A percentile compares a stretch with the other conserved stretches of the same genome.
These are phyloP conservation scores for Cydia strobilella DNA, from an alignment of 1,140 invertebrate species.

Conservation along the genomic window DNA sequence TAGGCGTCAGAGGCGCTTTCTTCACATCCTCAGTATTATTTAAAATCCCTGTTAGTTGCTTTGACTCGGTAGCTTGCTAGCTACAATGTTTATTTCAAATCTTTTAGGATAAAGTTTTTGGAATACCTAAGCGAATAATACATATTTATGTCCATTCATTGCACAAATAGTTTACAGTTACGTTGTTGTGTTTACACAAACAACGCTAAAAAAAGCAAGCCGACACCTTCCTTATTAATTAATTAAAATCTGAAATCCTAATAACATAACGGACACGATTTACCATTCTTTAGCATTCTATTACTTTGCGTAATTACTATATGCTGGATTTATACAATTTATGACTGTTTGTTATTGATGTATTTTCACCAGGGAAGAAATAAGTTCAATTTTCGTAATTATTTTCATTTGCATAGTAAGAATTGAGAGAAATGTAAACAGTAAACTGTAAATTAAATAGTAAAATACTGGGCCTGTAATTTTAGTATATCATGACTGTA, in stretches of 20 bases:
- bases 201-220: neutral
- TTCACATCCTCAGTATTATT: neutral
- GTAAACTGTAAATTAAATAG: neutral
- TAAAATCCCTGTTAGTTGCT: neutral
- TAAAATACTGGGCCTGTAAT: slow-evolving; percentile 41
- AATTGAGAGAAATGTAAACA: slow-evolving; percentile 5
- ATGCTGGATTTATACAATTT: too few relatives aligned
- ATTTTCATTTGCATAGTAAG: neutral
- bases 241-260: too few relatives aligned
- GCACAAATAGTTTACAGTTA: neutral
- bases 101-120: neutral
- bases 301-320: too few relatives aligned
- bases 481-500: slow-evolving; percentile 21
- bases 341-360: too few relatives aligned
- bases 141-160: neutral
- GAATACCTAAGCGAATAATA: neutral
- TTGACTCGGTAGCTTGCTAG: neutral
- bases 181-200: too few relatives aligned
- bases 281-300: too few relatives aligned
- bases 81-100: neutral
- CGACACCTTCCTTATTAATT: too few relatives aligned
- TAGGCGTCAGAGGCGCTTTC: too few relatives aligned
- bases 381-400: neutral
- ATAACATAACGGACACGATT: too few relatives aligned
- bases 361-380: neutral